These are phyloP conservation scores for Amyelois transitella DNA, from an alignment of 1,140 invertebrate species.

Conservation along the genomic window DNA sequence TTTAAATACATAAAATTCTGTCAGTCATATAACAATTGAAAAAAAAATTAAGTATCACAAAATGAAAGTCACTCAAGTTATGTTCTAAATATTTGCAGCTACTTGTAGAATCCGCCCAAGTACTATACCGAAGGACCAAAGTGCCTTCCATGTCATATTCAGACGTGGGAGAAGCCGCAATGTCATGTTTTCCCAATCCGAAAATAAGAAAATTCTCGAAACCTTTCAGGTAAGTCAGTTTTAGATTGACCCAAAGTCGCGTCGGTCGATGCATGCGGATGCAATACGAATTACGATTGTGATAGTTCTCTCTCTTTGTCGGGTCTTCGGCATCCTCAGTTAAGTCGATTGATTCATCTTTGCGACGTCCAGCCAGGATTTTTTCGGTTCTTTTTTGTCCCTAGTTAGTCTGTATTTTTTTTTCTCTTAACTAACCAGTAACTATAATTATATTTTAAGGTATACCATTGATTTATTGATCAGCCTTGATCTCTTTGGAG, in stretches of 20 bases:
- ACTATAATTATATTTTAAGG: slow-evolving; percentile 23
- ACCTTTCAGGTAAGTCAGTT: slow-evolving; percentile 38
- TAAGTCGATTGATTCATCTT: no score
- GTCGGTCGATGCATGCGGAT: no score
- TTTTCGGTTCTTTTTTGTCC: no score
- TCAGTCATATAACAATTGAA: background rate
- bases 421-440: no score
- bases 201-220: slow-evolving; percentile 27
- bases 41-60: background rate
- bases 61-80: no score
- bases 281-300: no score
- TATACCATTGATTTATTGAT: slow-evolving; percentile 46
- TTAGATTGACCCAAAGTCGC: no score
- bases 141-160: slow-evolving; percentile 44
- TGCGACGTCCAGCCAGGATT: no score
- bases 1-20: no score
- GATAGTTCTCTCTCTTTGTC: no score
- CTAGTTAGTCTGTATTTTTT: no score
- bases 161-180: slow-evolving; percentile 46
- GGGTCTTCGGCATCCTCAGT: no score
- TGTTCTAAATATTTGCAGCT: slow-evolving; percentile 33
- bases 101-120: slow-evolving; percentile 38
- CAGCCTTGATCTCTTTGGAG: slow-evolving; percentile 50
- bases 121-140: slow-evolving; percentile 37
- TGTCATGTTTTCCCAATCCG: slow-evolving; percentile 33